phyloP scores from a whole-genome alignment of 2,113 vertebrate genomes.

The Ciconia boyciana region DNA sequence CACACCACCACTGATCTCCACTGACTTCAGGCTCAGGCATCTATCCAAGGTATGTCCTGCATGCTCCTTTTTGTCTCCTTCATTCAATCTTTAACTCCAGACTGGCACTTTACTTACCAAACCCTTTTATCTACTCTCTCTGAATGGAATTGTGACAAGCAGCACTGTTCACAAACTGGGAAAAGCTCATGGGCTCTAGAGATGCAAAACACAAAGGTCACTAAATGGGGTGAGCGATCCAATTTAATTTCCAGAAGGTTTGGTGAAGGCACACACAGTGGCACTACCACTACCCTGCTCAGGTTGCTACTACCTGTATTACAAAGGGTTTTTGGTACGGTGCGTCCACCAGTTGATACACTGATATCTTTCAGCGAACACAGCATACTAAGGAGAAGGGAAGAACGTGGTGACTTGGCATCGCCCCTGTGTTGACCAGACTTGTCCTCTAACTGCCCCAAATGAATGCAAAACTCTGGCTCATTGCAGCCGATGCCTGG shows the following conservation, averaged over 20 bases:
- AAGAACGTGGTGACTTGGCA: not conserved
- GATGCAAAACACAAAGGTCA: not conserved
- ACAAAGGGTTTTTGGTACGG: not conserved
- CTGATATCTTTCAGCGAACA: not conserved
- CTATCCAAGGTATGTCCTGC: not conserved
- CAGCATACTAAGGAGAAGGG: not conserved
- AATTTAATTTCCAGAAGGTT: not conserved
- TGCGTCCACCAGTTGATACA: not conserved
- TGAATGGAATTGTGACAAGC: not conserved
- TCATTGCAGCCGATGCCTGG: not conserved
- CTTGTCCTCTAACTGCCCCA: not conserved
- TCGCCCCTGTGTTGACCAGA: not conserved
- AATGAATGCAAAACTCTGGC: not conserved
- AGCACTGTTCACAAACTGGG: not conserved
- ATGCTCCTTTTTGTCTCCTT: not conserved
- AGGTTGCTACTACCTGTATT: not conserved
- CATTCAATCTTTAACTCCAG: not conserved
- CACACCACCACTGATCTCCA: not conserved
- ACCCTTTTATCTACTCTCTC: not conserved
- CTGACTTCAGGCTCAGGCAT: not conserved
- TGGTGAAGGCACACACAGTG: not conserved
- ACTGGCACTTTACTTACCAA: not conserved
- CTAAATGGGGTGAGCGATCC: not conserved
- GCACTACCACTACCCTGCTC: not conserved
- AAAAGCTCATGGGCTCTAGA: not conserved